Evolutionary conservation across 1,140 invertebrate genomes (phyloP), one percentile per base, ranked within the genome.

Genomic region (Drosophila hydei): DNA sequence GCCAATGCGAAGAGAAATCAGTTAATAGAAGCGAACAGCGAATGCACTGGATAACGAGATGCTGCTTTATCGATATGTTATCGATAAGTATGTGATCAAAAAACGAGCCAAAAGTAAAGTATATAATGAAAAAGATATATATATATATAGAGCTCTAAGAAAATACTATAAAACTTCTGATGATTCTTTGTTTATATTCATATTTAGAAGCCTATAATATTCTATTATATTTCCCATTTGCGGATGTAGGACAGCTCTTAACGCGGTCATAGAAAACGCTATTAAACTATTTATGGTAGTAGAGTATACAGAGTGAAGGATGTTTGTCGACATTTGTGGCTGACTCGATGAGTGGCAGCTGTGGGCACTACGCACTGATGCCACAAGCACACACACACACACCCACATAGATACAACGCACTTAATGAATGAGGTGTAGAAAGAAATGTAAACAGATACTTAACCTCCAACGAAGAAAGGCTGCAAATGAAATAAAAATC

Each of bases 401-500:
- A 58, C 27, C n/a, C 6, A 25, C 4, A 19, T 19, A 55, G n/a
- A 48, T 16, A 77, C 30, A 55, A 59, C 55, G 27, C 77, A 72
- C 77, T 75, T 79, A 79, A 79, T 79, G 77, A 79, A 68, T 75
- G 60, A 79, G 65, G 72, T 79, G 77, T 79, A 79, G 59, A 79
- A 67, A 63, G 61, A 79, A 79, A 72, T 72, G 77, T 76, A 80
- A 80, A 80, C 77, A 76, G 72, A 80, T 80, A 80, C 77, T 80
- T 80, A 80, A 80, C 77, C 77, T 80, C 77, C 68, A 80, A 64
- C 50, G 47, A 65, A 70, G 62, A 79, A 79, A 70, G 72, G 72
- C 77, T 65, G 72, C 65, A 62, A 79, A 75, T 43, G 60, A 79
- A 79, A 79, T 75, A 72, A 75, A 79, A 79, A 80, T 76, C 77